Evolutionary conservation across 2,113 vertebrate species (phyloP), one percentile per base, ranked within the genome.

Genomic region (cattle (Bos taurus)): DNA sequence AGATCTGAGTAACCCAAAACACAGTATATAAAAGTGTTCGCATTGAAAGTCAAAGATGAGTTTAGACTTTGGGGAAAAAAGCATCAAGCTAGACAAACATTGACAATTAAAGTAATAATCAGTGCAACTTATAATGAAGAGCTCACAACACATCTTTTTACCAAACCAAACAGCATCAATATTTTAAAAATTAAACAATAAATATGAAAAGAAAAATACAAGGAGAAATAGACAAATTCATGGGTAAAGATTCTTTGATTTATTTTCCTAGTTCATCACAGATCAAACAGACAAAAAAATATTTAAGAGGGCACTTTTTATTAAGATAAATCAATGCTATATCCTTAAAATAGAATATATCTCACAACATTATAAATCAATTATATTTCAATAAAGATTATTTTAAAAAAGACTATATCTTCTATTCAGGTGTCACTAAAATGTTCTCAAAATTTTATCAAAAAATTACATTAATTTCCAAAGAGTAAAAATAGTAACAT

Each of bases 1-100:
- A 81, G 13, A 33, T 40, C 2, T 4, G 7, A 86, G 56, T 13
- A 54, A 16, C 26, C 19, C 40, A 3, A 56, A 46, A n/a, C 25
- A 10, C 40, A 16, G 8, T 10, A 5, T 46, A 6, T 6, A 15
- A 54, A 54, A 74, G 26, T 40, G n/a, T 28, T 17, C 4, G 2
- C n/a, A n/a, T 0, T 6, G 19, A 5, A 74, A 19, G 43, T 48
- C 57, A 67, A 5, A 3, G 9, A n/a, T 3, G 4, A 10, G 25
- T 48, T 19, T 21, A 33, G 56, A 43, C 43, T 48, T 82, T 23
- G 30, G 48, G 19, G 56, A 5, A 25, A 52, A 60, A 11, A 64
- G 1, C 21, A 78, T 40, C 15, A 59, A 36, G 74, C 1, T 30
- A 56, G 52, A 60, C 36, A 64, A 48, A 60, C 12, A 12, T 8